Evolutionary conservation across 35 echinoderm and acorn worm genomes (phyloP).

Genomic region (Acanthaster planci): DNA sequence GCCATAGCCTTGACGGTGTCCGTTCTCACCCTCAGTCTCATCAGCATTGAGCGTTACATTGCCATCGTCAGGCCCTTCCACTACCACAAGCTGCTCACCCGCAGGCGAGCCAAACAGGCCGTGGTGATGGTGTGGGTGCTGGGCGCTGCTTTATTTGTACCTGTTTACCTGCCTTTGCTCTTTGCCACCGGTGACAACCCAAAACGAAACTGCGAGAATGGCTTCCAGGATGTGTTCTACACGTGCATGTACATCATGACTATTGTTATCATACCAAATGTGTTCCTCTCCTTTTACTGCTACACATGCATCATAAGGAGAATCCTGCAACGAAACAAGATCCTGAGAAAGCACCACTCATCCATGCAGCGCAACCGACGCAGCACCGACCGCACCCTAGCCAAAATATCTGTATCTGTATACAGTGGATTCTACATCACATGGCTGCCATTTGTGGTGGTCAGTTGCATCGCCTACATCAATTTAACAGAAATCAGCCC

Average conservation of each 20-base stretch:
- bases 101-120: constrained; percentile 24
- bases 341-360: background rate
- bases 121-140: constrained; percentile 50
- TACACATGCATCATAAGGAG: constrained; percentile 52
- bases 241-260: constrained; percentile 59
- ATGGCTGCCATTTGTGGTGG: constrained; percentile 66
- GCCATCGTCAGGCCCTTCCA: constrained; percentile 64
- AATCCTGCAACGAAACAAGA: constrained; percentile 12
- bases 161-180: constrained; percentile 50
- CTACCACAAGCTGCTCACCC: constrained; percentile 57
- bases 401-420: constrained; percentile 70
- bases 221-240: background rate
- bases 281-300: constrained; percentile 57
- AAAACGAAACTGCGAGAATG: background rate
- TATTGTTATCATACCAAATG: constrained; percentile 64
- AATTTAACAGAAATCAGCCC: background rate
- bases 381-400: constrained; percentile 46
- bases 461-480: constrained; percentile 38
- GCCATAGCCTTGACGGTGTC: constrained; percentile 57
- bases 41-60: constrained; percentile 74
- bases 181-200: background rate
- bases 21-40: constrained; percentile 54
- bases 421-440: constrained; percentile 83
- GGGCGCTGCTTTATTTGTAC: constrained; percentile 48
- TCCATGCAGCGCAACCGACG: constrained; percentile 23